These are phyloP conservation scores for Nipponia nippon DNA, from an alignment of 2,113 vertebrate genomes.

Conservation along the genomic window DNA sequence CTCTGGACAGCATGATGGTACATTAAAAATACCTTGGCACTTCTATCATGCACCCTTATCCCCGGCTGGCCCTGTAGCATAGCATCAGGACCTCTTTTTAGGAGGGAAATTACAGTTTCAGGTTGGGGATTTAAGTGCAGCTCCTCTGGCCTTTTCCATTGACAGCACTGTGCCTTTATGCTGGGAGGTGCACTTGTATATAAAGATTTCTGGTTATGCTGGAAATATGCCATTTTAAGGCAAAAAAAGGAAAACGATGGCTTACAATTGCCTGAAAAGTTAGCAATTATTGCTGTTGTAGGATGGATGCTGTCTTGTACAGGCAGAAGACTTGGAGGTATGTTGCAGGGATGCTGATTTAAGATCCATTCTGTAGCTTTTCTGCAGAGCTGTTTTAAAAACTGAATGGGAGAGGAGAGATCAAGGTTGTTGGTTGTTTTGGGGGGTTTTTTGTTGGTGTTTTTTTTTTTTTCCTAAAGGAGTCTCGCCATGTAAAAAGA, in stretches of 20 bases:
- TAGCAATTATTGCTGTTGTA: background rate
- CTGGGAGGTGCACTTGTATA: background rate
- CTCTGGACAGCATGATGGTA: background rate
- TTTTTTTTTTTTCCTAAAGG: background rate
- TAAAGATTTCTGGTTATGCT: background rate
- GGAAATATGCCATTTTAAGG: background rate
- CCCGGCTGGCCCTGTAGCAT: background rate
- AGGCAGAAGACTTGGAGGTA: background rate
- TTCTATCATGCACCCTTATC: background rate
- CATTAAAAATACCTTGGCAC: fast-evolving
- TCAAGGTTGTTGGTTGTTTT: background rate
- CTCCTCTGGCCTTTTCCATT: background rate
- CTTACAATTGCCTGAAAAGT: background rate
- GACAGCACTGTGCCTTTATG: background rate
- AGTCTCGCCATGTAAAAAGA: slow-evolving; percentile 18
- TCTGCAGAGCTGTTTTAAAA: background rate
- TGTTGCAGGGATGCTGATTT: background rate
- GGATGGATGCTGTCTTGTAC: background rate
- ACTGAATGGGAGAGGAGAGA: background rate
- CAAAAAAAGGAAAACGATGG: background rate
- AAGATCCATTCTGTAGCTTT: background rate
- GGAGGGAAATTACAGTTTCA: background rate
- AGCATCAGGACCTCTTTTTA: background rate
- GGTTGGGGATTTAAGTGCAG: background rate
- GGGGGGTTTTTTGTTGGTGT: background rate